These are phyloP conservation scores for Bradypodion ventrale DNA, from an alignment of 2,797 vertebrate species.

Conservation along the genomic window DNA sequence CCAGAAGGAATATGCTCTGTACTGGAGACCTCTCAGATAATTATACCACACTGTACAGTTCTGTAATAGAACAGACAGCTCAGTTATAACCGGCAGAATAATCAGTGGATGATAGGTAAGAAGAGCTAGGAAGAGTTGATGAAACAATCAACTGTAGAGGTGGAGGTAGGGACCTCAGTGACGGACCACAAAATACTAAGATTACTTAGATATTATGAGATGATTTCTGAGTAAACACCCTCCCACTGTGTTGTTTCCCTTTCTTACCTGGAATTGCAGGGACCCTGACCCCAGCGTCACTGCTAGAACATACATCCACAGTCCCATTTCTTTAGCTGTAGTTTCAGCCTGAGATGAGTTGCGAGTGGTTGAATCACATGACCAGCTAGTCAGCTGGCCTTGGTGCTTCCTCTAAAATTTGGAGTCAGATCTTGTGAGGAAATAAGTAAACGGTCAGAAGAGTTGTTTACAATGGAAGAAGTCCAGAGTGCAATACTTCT, in stretches of 20 bases:
- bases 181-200: neutral
- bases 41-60: neutral
- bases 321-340: constrained; percentile 4
- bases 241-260: neutral
- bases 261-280: constrained; percentile 24
- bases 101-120: neutral
- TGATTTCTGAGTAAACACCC: neutral
- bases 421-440: neutral
- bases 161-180: no score
- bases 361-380: constrained; percentile 19
- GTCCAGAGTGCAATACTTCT: neutral
- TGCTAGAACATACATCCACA: neutral
- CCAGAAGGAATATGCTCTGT: neutral
- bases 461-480: neutral
- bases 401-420: neutral
- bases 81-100: neutral
- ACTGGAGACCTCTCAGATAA: neutral
- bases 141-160: neutral
- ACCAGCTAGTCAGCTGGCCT: constrained; percentile 5
- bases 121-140: neutral
- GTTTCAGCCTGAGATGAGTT: neutral
- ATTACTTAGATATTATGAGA: neutral
- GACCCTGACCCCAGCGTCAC: neutral
- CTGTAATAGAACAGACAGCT: neutral
- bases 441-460: neutral